Conservation (phyloP, 2,113 vertebrate genomes). For the Pardalotus punctatus region DNA sequence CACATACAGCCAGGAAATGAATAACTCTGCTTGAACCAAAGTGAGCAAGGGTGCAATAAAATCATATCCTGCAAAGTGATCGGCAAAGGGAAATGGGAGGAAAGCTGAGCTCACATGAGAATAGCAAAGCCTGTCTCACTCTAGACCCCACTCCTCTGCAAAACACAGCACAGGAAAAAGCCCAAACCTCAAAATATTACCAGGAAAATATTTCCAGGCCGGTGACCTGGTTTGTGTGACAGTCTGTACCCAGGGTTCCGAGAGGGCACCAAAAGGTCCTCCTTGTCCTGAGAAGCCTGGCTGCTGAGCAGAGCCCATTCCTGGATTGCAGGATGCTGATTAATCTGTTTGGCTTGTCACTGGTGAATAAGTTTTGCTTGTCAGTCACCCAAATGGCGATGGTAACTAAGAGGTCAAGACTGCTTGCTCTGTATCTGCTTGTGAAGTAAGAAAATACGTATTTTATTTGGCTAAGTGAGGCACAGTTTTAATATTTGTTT, state of each 20-base stretch:
- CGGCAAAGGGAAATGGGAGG: not conserved
- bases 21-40: constrained; percentile 8
- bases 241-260: not conserved
- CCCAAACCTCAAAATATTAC: not conserved
- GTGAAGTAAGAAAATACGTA: not conserved
- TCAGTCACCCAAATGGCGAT: not conserved
- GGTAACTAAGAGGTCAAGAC: not conserved
- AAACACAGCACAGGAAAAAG: constrained; percentile 6
- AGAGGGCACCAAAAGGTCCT: not conserved
- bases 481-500: not conserved
- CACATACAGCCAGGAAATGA: constrained; percentile 39
- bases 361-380: not conserved
- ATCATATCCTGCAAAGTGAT: constrained; percentile 35
- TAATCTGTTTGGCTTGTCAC: not conserved
- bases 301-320: not conserved
- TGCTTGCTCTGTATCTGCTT: not conserved
- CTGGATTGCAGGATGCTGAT: not conserved
- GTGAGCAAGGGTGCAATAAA: not conserved
- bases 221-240: not conserved
- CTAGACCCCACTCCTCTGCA: not conserved
- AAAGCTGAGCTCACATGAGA: not conserved
- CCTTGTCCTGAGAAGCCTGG: not conserved
- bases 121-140: constrained; percentile 5
- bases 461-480: not conserved
- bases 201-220: not conserved